phyloP scores from a whole-genome alignment of 1,140 invertebrate genomes.

The Trichonephila clavata region DNA sequence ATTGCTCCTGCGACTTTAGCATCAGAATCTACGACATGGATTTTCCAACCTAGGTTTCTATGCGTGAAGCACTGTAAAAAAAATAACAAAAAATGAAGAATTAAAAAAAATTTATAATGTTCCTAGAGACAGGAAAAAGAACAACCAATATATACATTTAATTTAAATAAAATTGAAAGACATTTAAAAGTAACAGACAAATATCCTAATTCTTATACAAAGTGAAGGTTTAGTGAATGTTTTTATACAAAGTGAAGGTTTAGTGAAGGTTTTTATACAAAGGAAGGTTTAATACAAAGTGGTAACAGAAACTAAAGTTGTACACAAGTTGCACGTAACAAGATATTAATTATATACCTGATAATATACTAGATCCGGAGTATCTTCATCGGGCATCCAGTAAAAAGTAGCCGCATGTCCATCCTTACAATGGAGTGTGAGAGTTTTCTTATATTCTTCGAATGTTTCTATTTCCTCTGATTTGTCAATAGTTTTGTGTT shows the following conservation, averaged over 20 bases:
- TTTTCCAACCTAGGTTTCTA: constrained; percentile 96
- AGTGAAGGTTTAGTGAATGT: too few relatives aligned
- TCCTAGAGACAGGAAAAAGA: too few relatives aligned
- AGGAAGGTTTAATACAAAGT: too few relatives aligned
- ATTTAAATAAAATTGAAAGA: too few relatives aligned
- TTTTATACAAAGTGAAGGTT: too few relatives aligned
- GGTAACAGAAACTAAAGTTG: too few relatives aligned
- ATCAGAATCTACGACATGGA: constrained; percentile 85
- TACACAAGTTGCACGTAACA: too few relatives aligned
- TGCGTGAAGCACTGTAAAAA: constrained; percentile 92
- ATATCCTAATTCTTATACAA: too few relatives aligned
- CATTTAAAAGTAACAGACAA: too few relatives aligned
- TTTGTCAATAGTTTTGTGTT: constrained; percentile 87
- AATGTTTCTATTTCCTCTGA: constrained; percentile 90
- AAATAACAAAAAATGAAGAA: constrained; percentile 37
- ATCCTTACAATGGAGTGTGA: constrained; percentile 90
- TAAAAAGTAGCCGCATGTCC: constrained; percentile 91
- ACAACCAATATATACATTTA: too few relatives aligned
- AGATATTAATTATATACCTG: constrained; percentile 84
- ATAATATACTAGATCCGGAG: constrained; percentile 95
- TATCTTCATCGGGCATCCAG: constrained; percentile 93
- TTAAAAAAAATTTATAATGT: too few relatives aligned
- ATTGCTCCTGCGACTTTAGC: constrained; percentile 49
- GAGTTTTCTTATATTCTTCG: constrained; percentile 91
- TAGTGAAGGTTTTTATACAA: too few relatives aligned